Percentiles rank a stretch among this genome's conserved stretches.
Evolutionary conservation across 2,113 vertebrate genomes (phyloP).

Genomic region (Ranitomeya variabilis): DNA sequence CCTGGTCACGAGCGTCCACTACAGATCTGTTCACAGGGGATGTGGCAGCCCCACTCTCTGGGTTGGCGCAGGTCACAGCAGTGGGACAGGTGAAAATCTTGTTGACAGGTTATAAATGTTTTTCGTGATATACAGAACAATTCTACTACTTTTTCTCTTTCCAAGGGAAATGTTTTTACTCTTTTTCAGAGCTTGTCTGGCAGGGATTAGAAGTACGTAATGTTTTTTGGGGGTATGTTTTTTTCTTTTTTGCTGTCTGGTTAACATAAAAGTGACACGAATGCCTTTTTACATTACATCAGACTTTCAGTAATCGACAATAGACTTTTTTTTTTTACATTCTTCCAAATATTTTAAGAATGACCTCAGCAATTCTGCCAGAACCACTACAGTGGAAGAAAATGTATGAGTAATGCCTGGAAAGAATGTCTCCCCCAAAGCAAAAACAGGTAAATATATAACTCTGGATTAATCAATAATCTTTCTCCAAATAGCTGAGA

Average conservation of each 20-base stretch:
- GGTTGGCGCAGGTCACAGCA: too few species aligned
- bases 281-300: not conserved
- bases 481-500: not conserved
- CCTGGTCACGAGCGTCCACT: too few species aligned
- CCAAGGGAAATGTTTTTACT: too few species aligned
- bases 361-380: slow-evolving; percentile 6
- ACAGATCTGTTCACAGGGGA: too few species aligned
- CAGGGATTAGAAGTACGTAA: not conserved
- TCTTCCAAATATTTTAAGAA: not conserved
- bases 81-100: too few species aligned
- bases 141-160: too few species aligned
- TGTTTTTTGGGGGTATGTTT: not conserved
- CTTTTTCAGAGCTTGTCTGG: not conserved
- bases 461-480: slow-evolving; percentile 54
- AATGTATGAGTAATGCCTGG: slow-evolving; percentile 28
- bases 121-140: too few species aligned
- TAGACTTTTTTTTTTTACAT: not conserved
- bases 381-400: not conserved
- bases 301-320: not conserved
- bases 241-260: not conserved
- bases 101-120: too few species aligned
- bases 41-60: too few species aligned
- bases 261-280: not conserved
- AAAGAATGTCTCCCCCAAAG: slow-evolving; percentile 44
- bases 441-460: slow-evolving; percentile 49